A percentile compares a stretch with the other conserved stretches of the same genome.
phyloP scores from a whole-genome alignment of 2,113 vertebrate species.

The Spermophilus dauricus region DNA sequence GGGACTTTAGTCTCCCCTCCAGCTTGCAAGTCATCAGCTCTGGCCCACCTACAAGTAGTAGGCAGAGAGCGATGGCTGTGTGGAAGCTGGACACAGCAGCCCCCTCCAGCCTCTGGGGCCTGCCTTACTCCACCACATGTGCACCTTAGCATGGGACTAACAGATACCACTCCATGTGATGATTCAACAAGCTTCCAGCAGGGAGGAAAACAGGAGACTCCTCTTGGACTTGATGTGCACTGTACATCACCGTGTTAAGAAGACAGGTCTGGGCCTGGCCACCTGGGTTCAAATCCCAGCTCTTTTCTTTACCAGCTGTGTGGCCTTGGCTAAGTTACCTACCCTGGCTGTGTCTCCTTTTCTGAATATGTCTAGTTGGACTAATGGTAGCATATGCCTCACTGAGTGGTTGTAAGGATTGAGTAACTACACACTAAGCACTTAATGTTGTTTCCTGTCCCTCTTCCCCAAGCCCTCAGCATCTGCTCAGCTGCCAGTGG shows the following conservation, averaged over 20 bases:
- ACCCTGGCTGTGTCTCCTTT: neutral
- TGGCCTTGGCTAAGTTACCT: conserved; percentile 23
- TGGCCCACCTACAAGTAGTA: neutral
- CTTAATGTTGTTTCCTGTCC: conserved; percentile 57
- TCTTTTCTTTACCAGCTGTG: neutral
- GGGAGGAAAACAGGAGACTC: neutral
- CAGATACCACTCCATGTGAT: neutral
- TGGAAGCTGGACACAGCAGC: neutral
- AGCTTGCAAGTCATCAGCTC: neutral
- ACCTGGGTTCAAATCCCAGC: conserved; percentile 11
- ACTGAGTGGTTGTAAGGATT: neutral
- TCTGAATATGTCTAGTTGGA: neutral
- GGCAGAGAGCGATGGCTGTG: neutral
- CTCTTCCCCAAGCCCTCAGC: conserved; percentile 83
- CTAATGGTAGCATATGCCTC: neutral
- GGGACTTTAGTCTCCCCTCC: neutral
- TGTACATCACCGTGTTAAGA: neutral
- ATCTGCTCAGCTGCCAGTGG: conserved; percentile 86
- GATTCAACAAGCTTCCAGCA: neutral
- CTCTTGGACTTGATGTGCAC: too few species aligned
- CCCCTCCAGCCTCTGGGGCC: neutral
- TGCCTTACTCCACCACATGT: neutral
- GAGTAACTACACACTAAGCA: neutral
- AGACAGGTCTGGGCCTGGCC: neutral
- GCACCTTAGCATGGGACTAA: too few species aligned